Evolutionary conservation across 2,888 invertebrate genomes (phyloP).

Genomic region (Aethes cnicana): DNA sequence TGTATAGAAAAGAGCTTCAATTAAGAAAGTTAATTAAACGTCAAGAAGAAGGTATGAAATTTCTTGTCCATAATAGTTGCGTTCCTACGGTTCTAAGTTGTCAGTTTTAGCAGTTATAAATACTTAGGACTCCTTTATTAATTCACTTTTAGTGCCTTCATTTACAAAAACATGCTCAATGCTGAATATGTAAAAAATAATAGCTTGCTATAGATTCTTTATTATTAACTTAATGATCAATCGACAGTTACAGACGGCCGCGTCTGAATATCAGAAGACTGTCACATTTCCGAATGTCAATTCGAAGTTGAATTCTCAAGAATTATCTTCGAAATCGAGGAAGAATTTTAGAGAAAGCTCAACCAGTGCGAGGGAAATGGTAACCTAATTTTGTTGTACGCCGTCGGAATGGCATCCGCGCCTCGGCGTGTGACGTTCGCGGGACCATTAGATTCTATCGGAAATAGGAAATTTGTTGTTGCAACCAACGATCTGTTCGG

Average conservation of each 20-base stretch:
- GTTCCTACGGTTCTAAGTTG: too few relatives aligned
- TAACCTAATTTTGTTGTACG: constrained; percentile 70
- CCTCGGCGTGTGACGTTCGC: constrained; percentile 44
- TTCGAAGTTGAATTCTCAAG: constrained; percentile 54
- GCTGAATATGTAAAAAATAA: too few relatives aligned
- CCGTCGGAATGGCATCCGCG: constrained; percentile 43
- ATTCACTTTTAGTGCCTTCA: too few relatives aligned
- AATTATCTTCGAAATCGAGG: constrained; percentile 59
- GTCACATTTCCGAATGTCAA: constrained; percentile 48
- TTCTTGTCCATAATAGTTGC: too few relatives aligned
- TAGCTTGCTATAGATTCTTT: too few relatives aligned
- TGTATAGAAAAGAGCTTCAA: background rate
- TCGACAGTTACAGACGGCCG: background rate
- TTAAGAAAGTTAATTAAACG: too few relatives aligned
- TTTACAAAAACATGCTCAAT: too few relatives aligned
- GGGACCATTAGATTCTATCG: constrained; percentile 62
- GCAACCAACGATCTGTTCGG: constrained; percentile 56
- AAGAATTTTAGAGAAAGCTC: constrained; percentile 57
- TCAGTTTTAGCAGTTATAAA: too few relatives aligned
- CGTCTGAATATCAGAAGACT: constrained; percentile 32
- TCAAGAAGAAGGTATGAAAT: background rate
- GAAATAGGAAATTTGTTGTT: constrained; percentile 65
- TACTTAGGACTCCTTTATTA: too few relatives aligned
- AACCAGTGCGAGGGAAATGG: constrained; percentile 47
- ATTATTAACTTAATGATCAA: too few relatives aligned